Conservation (phyloP, 2,797 vertebrate species). For the Enteromius unitaeniatus region DNA sequence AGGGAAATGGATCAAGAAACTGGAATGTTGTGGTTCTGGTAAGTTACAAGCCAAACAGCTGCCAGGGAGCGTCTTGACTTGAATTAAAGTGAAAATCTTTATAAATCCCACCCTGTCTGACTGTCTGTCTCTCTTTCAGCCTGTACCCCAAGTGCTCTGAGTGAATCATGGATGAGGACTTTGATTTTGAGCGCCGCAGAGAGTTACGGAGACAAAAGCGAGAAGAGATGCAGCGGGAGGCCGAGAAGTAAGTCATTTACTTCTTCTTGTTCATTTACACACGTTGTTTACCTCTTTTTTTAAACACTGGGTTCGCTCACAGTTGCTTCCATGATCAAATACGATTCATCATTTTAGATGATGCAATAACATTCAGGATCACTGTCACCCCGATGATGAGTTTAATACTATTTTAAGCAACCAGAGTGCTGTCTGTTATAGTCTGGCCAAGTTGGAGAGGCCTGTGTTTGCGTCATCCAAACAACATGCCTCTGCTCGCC, state of each 20-base stretch:
- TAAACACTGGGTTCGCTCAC: not conserved
- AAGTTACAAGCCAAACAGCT: slow-evolving; percentile 81
- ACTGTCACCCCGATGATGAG: slow-evolving; percentile 8
- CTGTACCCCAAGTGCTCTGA: slow-evolving; percentile 61
- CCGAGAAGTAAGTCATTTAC: slow-evolving; percentile 83
- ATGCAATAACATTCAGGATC: slow-evolving; percentile 10
- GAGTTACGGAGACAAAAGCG: slow-evolving; percentile 96
- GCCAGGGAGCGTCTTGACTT: not conserved
- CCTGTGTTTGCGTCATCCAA: slow-evolving; percentile 39
- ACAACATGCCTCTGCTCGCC: slow-evolving; percentile 41
- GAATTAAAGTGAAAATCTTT: slow-evolving; percentile 16
- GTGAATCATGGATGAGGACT: slow-evolving; percentile 90
- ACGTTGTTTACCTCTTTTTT: not conserved
- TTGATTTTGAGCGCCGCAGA: slow-evolving; percentile 95
- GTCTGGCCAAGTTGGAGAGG: slow-evolving; percentile 39
- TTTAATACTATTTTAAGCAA: slow-evolving; percentile 16
- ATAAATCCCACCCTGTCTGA: not conserved
- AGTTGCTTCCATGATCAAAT: not conserved
- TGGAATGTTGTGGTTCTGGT: slow-evolving; percentile 77
- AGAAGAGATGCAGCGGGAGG: slow-evolving; percentile 92
- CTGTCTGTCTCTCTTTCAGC: slow-evolving; percentile 64
- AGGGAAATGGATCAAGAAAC: slow-evolving; percentile 84
- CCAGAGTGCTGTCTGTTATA: not conserved
- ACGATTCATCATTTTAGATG: not conserved
- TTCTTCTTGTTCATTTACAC: not conserved